phyloP scores from a whole-genome alignment of 2,888 invertebrate genomes.

The Adelphocoris suturalis region DNA sequence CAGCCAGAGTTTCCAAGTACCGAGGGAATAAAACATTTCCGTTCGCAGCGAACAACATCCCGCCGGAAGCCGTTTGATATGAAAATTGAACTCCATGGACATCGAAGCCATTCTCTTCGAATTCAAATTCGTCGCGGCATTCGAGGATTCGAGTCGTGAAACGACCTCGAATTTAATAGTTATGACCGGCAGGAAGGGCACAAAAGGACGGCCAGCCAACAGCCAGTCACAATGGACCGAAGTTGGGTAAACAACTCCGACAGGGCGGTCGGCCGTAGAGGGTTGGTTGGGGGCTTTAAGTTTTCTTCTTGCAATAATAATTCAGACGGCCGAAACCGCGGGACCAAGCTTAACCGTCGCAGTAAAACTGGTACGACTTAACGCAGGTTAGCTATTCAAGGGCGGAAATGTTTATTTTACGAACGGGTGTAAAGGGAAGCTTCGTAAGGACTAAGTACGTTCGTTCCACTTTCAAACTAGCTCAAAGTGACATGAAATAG shows the following conservation, averaged over 20 bases:
- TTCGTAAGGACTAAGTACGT: too few species aligned
- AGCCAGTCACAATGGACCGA: neutral
- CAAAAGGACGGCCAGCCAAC: neutral
- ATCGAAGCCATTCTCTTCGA: neutral
- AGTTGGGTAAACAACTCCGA: slow-evolving; percentile 19
- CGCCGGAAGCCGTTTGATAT: neutral
- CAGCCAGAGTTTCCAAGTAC: neutral
- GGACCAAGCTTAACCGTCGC: too few species aligned
- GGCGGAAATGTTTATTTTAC: too few species aligned
- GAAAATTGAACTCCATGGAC: neutral
- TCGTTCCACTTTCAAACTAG: too few species aligned
- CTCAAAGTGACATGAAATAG: too few species aligned
- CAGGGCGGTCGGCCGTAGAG: neutral
- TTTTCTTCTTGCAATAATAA: slow-evolving; percentile 19
- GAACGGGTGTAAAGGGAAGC: too few species aligned
- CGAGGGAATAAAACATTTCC: neutral
- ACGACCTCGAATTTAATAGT: slow-evolving; percentile 25
- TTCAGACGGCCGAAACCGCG: neutral
- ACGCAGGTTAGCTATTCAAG: too few species aligned
- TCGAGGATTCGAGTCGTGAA: neutral
- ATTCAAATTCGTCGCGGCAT: neutral
- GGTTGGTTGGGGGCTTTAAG: neutral
- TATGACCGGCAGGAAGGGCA: neutral
- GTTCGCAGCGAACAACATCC: neutral
- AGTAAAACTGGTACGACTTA: too few species aligned